A percentile compares a stretch with the other conserved stretches of the same genome.
Conservation (phyloP, 2,113 vertebrate genomes). For the Dissostichus mawsoni region DNA sequence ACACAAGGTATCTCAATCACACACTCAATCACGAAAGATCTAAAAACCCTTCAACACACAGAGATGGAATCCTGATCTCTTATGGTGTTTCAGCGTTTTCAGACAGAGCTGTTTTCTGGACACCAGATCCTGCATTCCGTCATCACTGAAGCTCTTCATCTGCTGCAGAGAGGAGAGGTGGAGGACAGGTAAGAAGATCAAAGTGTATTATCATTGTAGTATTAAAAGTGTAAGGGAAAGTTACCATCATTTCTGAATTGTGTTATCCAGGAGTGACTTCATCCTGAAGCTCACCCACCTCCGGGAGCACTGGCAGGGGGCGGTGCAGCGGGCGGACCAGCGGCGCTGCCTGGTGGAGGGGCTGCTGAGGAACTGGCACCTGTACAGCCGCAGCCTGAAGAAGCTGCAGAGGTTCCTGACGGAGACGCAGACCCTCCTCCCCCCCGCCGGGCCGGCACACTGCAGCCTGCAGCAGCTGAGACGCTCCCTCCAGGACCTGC, state of each 20-base stretch:
- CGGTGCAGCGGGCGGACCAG: constrained; percentile 81
- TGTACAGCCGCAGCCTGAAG: constrained; percentile 81
- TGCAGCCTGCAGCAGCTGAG: constrained; percentile 83
- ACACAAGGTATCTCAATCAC: constrained; percentile 84
- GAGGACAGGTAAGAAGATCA: constrained; percentile 85
- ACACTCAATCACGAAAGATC: accelerated
- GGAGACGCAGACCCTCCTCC: constrained; percentile 77
- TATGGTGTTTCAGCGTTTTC: constrained; percentile 85
- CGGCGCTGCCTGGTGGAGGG: constrained; percentile 83
- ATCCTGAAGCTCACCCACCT: constrained; percentile 88
- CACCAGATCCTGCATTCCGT: constrained; percentile 90
- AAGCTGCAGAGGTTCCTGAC: constrained; percentile 85
- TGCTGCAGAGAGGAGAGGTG: constrained; percentile 87
- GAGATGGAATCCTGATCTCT: neutral
- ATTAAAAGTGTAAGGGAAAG: neutral
- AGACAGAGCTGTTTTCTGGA: constrained; percentile 89
- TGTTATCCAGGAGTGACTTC: constrained; percentile 86
- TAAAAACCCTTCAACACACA: neutral
- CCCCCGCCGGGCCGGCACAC: constrained; percentile 78
- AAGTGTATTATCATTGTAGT: neutral
- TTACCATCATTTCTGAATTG: neutral
- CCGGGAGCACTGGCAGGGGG: constrained; percentile 89
- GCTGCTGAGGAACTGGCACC: constrained; percentile 86
- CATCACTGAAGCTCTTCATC: constrained; percentile 85
- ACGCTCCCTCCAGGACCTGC: constrained; percentile 82